phyloP scores from a whole-genome alignment of 1,140 invertebrate species.

The Pogonomyrmex barbatus region DNA sequence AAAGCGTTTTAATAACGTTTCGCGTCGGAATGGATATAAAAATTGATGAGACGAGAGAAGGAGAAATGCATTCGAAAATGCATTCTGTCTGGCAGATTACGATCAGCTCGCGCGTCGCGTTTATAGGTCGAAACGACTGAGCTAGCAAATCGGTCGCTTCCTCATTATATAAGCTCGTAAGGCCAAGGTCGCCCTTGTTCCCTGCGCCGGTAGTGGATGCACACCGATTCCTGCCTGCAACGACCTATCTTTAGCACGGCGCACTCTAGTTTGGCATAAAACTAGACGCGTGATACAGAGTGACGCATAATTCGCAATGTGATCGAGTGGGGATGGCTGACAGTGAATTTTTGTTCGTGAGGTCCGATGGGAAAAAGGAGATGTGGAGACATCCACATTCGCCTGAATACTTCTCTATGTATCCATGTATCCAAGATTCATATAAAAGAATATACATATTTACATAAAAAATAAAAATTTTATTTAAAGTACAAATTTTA shows the following conservation, averaged over 20 bases:
- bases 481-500: not conserved
- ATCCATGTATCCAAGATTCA: not conserved
- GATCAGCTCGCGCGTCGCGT: conserved; percentile 16
- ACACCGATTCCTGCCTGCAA: conserved; percentile 61
- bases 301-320: conserved; percentile 29
- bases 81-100: not conserved
- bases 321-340: conserved; percentile 7
- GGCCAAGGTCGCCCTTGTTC: conserved; percentile 78
- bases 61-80: conserved; percentile 4
- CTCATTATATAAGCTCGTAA: conserved; percentile 80
- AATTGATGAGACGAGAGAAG: not conserved
- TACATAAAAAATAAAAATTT: not conserved
- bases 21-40: not conserved
- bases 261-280: conserved; percentile 74
- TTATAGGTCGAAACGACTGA: conserved; percentile 74
- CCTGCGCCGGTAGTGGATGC: conserved; percentile 65
- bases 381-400: not conserved
- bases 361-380: not conserved
- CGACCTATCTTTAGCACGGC: conserved; percentile 73
- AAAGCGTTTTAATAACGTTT: not conserved
- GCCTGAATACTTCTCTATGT: not conserved
- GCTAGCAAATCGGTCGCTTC: conserved; percentile 72
- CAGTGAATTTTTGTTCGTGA: conserved; percentile 31
- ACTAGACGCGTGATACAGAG: conserved; percentile 26
- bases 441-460: not conserved